Conservation (phyloP, 2,888 invertebrate genomes). For the Parochlus steinenii region DNA sequence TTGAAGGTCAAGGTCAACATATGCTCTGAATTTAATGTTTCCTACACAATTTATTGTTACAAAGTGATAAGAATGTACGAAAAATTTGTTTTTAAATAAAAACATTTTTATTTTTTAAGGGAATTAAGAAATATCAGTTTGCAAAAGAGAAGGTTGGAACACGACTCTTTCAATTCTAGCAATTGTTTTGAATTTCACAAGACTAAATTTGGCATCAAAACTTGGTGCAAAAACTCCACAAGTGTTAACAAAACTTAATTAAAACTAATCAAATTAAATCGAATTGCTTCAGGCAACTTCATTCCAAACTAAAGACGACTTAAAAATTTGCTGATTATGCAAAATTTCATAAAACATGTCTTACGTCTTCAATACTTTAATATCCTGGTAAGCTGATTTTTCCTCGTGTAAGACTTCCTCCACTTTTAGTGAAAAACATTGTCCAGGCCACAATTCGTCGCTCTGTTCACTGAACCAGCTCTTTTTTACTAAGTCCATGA, state of each 20-base stretch:
- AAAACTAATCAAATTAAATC: not conserved
- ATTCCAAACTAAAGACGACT: no score
- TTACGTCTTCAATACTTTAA: conserved; percentile 66
- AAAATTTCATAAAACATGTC: conserved; percentile 20
- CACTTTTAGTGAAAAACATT: conserved; percentile 73
- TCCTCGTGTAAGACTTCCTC: conserved; percentile 61
- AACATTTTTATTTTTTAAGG: no score
- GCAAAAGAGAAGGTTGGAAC: no score
- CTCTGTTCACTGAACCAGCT: conserved; percentile 92
- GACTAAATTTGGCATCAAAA: not conserved
- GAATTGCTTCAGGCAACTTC: not conserved
- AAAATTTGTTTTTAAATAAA: no score
- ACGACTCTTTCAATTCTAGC: not conserved
- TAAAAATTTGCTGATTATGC: no score
- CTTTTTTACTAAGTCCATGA: conserved; percentile 23
- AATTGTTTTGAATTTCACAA: not conserved
- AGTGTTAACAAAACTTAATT: not conserved
- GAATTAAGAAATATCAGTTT: no score
- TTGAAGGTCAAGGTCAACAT: not conserved
- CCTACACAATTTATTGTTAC: no score
- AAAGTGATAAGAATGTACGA: no score
- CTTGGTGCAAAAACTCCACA: not conserved
- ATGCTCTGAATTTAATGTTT: no score
- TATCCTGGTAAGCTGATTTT: conserved; percentile 70
- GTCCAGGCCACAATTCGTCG: conserved; percentile 79